Conservation (phyloP, 2,888 invertebrate species). For the Zhuqinia jingwanae region DNA sequence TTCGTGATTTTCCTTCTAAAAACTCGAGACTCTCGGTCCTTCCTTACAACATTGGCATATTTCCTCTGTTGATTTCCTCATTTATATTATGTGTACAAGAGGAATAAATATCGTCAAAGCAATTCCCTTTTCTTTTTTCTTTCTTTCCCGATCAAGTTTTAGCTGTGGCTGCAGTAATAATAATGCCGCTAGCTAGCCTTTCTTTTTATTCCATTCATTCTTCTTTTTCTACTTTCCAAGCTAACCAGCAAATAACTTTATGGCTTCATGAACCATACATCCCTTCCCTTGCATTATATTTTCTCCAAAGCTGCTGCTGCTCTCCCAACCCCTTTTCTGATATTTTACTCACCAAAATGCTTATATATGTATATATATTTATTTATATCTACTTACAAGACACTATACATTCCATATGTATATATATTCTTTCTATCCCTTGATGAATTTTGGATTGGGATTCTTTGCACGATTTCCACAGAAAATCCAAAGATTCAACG, state of each 20-base stretch:
- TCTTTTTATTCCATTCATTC: too few species aligned
- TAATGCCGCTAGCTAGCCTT: constrained; percentile 40
- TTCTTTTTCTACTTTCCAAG: constrained; percentile 9
- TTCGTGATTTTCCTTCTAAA: too few species aligned
- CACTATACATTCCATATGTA: background rate
- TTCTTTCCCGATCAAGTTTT: constrained; percentile 43
- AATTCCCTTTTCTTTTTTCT: constrained; percentile 29
- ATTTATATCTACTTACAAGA: too few species aligned
- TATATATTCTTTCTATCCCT: constrained; percentile 21
- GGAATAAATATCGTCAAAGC: constrained; percentile 62
- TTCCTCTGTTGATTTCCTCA: constrained; percentile 68
- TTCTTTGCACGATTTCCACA: constrained; percentile 55
- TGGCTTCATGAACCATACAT: constrained; percentile 38
- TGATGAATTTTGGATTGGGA: constrained; percentile 65
- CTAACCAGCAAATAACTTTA: constrained; percentile 33
- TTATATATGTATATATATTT: too few species aligned
- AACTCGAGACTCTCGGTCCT: too few species aligned
- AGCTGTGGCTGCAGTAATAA: constrained; percentile 17
- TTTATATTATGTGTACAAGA: constrained; percentile 41
- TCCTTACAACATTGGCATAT: too few species aligned
- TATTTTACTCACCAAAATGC: too few species aligned
- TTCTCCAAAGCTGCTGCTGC: background rate
- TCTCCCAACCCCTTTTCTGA: constrained; percentile 54
- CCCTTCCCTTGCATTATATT: constrained; percentile 52
- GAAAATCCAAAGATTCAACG: constrained; percentile 55